Evolutionary conservation across 1,140 invertebrate genomes (phyloP), one percentile per base, ranked within the genome.

Genomic region (Branchinecta lindahli): DNA sequence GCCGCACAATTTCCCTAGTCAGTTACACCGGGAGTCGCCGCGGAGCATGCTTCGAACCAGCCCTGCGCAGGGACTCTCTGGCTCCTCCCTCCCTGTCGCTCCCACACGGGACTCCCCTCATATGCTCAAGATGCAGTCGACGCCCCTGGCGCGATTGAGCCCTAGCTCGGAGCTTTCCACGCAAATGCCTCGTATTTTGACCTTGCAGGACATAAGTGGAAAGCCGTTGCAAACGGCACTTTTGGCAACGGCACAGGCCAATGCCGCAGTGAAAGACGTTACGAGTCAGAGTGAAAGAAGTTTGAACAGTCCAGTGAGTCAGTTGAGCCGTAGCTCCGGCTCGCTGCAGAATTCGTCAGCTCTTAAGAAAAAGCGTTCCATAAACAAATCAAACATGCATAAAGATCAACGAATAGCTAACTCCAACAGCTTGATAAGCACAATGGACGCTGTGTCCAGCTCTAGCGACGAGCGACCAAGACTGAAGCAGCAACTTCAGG

Each of bases 81-180:
- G 72, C 70, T 44, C 74, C 67, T 20, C 69, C 21, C 12, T 65
- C 66, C 72, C 73, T 65, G 46, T 68, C 15, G 46, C 68, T 44
- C 70, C 73, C 33, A 66, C 71, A 52, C 69, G 69, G 52, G 71
- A 70, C 44, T 76, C 77, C 66, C 77, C 79, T 21, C 82, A 85
- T 67, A 84, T 75, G 8, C 70, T 79, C 9, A 79, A 79, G 72
- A 78, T 80, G 75, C 91, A 94, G 76, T 92, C 89, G 70, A 95
- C 92, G 0, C 93, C 92, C 8, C 78, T 95, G 12, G 92, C 92
- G 0, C 81, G 93, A 71, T 79, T 95, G 0, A 94, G 91, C 75
- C 93, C 92, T 0, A 94, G 91, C 74, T 93, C 90, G 75, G 92
- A 95, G 78, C 79, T 96, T 66, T 94, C 91, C 71, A 87, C 89